These are phyloP conservation scores for Elymnias hypermnestra DNA, from an alignment of 1,140 invertebrate genomes.

Conservation along the genomic window DNA sequence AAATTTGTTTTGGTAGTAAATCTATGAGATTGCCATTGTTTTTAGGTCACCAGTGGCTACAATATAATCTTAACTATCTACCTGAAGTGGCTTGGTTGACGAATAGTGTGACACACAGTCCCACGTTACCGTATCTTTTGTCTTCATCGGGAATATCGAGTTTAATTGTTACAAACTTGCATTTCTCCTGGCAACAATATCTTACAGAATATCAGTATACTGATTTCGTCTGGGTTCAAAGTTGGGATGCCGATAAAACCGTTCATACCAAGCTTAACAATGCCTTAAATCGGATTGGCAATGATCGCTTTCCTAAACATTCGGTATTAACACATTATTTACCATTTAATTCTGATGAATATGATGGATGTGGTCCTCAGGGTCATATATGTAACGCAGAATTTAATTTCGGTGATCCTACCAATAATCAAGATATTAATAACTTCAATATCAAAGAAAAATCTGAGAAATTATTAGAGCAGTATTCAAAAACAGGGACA, in stretches of 20 bases:
- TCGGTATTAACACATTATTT: conserved; percentile 49
- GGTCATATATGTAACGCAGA: conserved; percentile 35
- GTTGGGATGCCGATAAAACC: conserved; percentile 77
- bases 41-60: conserved; percentile 89
- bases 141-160: conserved; percentile 80
- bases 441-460: conserved; percentile 85
- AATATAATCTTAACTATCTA: conserved; percentile 79
- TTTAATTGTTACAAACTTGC: conserved; percentile 82
- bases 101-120: conserved; percentile 88
- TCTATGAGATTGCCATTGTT: conserved; percentile 6
- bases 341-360: conserved; percentile 50
- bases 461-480: conserved; percentile 86
- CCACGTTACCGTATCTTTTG: conserved; percentile 84
- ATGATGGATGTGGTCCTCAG: conserved; percentile 50
- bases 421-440: conserved; percentile 81
- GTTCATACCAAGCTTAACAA: conserved; percentile 76
- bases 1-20: too few species aligned
- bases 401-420: conserved; percentile 44
- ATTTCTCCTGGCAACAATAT: conserved; percentile 88
- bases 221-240: conserved; percentile 88
- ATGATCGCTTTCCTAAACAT: conserved; percentile 47
- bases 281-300: conserved; percentile 62
- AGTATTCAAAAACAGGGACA: conserved; percentile 88
- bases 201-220: conserved; percentile 86
- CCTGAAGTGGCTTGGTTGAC: conserved; percentile 86